Evolutionary conservation across 2,113 vertebrate genomes (phyloP), one percentile per base, ranked within the genome.

Genomic region (Etheostoma spectabile): DNA sequence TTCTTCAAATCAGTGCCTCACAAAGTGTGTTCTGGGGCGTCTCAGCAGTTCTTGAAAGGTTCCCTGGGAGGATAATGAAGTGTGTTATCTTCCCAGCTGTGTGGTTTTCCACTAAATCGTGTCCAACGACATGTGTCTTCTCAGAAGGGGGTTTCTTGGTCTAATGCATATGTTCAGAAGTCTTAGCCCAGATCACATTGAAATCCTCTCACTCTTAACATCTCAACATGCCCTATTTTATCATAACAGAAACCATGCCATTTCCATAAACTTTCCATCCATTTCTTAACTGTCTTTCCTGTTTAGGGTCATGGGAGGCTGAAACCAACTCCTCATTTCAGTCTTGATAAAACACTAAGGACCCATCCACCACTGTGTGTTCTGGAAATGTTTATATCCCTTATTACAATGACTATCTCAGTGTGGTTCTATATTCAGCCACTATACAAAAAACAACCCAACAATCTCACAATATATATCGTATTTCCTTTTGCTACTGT

Each of bases 11-110:
- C 65, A 62, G 46, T 56, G 55, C 59, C 21, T 68, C 45, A 22
- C 70, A 67, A 81, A 79, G 56, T 76, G 55, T 48, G 71, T 64
- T 79, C 24, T 79, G 49, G 48, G 65, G 6, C 19, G 16, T 22
- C 65, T 65, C 61, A 72, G 78, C 64, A 63, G 61, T 67, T 73
- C 56, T 63, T 66, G 49, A 83, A 80, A 67, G 61, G 21, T 76
- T 72, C 56, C 79, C 76, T 72, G 27, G 51, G 52, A 60, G 46
- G 79, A 85, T 80, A 85, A 80, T 80, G 49, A 82, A 68, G 56
- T 85, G 60, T 74, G n/a, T 74, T 74, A 73, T 82, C 74, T 52
- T 85, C 55, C 74, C 64, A 78, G 67, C 71, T 76, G 75, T 72
- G 79, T 1, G 1, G 16, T 78, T 80, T 80, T 70, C 53, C 59